Base-by-base conservation (phyloP, 1,140 invertebrate species). In the Notospermus geniculatus region DNA sequence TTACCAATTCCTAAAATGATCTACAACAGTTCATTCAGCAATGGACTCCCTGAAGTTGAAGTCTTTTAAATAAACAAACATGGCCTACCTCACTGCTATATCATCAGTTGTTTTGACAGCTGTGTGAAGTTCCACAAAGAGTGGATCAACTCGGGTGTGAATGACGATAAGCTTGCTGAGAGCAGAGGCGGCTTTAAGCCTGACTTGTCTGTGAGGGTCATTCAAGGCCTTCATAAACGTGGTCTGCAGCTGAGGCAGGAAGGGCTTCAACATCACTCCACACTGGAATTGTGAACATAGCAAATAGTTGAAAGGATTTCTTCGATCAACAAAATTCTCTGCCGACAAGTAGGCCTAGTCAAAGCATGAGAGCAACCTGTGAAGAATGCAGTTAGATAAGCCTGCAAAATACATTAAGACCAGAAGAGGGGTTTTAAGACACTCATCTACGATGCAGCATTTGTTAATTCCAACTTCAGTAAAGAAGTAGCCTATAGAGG, bases 241-340 rank as follows among this genome's bases (percentile, higher is more conserved):
- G 22, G 95, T 97, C 85, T 98, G 95, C 11, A 99, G 84, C 84
- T 99, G 96, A 13, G 97, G 96, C 71, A 99, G 84, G 82, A 99
- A 99, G 75, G 98, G 95, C 82, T 96, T 97, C 75, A 99, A 80
- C 87, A 95, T 90, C 11, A 90, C 85, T 19, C 93, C 92, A 60
- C 79, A 79, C 79, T 80, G 62, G 1, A 59, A 70, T 55, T 28
- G n/a, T 59, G 61, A 43, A 63, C 50, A 23, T n/a, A n/a, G n/a
- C n/a, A n/a, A n/a, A n/a, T n/a, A n/a, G n/a, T n/a, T n/a, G n/a
- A n/a, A n/a, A n/a, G n/a, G n/a, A n/a, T n/a, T n/a, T n/a, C n/a
- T n/a, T n/a, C n/a, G n/a, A n/a, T n/a, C n/a, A n/a, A n/a, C n/a
- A n/a, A n/a, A n/a, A n/a, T n/a, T n/a, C n/a, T n/a, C n/a, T n/a